phyloP scores from a whole-genome alignment of 2,797 vertebrate species.

The Bradypodion pumilum region DNA sequence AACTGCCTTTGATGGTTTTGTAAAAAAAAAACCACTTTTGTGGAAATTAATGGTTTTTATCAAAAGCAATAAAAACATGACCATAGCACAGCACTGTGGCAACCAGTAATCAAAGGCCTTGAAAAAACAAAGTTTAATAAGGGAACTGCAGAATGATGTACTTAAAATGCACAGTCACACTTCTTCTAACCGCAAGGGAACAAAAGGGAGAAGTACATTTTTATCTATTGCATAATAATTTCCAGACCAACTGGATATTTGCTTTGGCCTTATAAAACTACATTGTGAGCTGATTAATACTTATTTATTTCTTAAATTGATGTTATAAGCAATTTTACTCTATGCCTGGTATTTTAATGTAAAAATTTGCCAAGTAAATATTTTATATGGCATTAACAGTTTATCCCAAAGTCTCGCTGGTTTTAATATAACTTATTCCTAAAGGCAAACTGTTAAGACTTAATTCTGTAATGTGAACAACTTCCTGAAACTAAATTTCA shows the following conservation, averaged over 20 bases:
- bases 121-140: constrained; percentile 7
- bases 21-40: constrained; percentile 6
- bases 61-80: not conserved
- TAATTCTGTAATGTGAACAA: not conserved
- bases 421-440: not conserved
- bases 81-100: constrained; percentile 1
- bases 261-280: constrained; percentile 29
- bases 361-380: not conserved
- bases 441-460: not conserved
- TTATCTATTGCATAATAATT: constrained; percentile 1
- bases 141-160: constrained; percentile 19
- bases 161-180: constrained; percentile 54
- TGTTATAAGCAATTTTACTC: rapidly evolving
- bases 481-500: not conserved
- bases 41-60: constrained; percentile 9
- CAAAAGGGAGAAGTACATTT: constrained; percentile 20
- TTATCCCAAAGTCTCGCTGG: not conserved
- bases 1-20: not conserved
- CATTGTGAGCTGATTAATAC: not conserved
- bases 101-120: constrained; percentile 12
- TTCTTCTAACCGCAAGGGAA: constrained; percentile 32
- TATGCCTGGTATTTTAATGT: not conserved
- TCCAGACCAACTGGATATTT: not conserved
- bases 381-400: not conserved
- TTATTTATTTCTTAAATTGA: too few relatives aligned